Conservation (phyloP, 2,113 vertebrate species). For the Alligator sinensis region DNA sequence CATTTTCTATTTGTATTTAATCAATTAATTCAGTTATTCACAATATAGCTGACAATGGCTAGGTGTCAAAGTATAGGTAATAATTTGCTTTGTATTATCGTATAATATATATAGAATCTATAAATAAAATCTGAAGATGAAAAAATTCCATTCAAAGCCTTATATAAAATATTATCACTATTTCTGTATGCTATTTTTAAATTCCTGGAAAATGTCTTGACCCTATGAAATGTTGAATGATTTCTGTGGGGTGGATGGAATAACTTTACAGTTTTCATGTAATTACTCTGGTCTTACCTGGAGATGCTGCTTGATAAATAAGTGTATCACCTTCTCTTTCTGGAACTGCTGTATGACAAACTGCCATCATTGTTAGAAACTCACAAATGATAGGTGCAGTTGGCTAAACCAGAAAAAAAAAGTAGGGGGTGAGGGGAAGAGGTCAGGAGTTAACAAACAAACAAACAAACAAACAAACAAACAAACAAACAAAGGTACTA, state of each 20-base stretch:
- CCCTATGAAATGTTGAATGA: neutral
- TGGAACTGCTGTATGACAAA: slow-evolving; percentile 97
- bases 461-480: neutral
- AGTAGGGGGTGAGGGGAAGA: neutral
- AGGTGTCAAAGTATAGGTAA: neutral
- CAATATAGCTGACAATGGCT: neutral
- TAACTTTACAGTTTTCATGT: neutral
- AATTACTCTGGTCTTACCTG: slow-evolving; percentile 82
- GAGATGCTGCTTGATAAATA: slow-evolving; percentile 95
- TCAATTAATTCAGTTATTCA: neutral
- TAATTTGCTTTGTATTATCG: neutral
- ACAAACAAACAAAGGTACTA: neutral
- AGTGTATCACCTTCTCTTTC: slow-evolving; percentile 89
- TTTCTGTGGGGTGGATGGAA: neutral
- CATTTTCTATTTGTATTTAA: neutral
- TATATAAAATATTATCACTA: neutral
- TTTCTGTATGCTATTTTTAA: neutral
- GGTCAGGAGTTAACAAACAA: too few species aligned
- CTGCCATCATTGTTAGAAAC: slow-evolving; percentile 99
- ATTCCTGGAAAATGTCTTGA: neutral
- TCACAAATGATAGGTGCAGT: slow-evolving; percentile 95
- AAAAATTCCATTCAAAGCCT: neutral
- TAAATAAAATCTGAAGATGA: neutral
- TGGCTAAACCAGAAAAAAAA: slow-evolving; percentile 78
- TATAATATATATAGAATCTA: rapidly evolving